Evolutionary conservation across 2,888 invertebrate species (phyloP).

Genomic region (Biston betularia): DNA sequence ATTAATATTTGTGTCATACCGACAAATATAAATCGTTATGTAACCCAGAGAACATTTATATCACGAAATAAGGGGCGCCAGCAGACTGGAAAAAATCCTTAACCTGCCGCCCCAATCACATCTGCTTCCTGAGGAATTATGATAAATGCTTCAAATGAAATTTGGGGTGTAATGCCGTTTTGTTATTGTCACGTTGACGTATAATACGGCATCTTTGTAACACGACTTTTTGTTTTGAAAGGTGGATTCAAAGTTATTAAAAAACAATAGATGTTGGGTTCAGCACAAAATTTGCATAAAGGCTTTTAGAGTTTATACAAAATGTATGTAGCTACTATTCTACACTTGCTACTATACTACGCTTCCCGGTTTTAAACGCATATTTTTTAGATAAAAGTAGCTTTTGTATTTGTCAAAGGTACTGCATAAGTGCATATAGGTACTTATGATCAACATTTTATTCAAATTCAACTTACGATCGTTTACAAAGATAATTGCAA

Average conservation of each 20-base stretch:
- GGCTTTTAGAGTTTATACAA: too few relatives aligned
- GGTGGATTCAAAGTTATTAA: background rate
- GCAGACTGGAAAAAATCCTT: conserved; percentile 75
- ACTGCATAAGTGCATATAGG: too few relatives aligned
- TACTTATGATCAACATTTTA: too few relatives aligned
- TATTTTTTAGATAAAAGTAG: too few relatives aligned
- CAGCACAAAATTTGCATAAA: too few relatives aligned
- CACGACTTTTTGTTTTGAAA: conserved; percentile 1
- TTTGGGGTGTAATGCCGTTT: conserved; percentile 33
- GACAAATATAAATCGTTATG: conserved; percentile 64
- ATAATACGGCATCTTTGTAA: conserved; percentile 4
- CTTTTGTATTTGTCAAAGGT: too few relatives aligned
- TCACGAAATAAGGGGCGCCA: conserved; percentile 66
- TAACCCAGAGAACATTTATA: conserved; percentile 61
- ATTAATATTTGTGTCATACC: conserved; percentile 47
- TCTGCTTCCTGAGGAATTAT: conserved; percentile 70
- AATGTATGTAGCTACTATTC: too few relatives aligned
- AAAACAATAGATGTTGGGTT: too few relatives aligned
- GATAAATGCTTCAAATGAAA: conserved; percentile 63
- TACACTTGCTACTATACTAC: too few relatives aligned
- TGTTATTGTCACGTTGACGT: conserved; percentile 17
- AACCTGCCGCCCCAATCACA: conserved; percentile 75
- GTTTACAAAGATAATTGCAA: too few relatives aligned
- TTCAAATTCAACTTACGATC: too few relatives aligned
- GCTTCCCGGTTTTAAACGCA: too few relatives aligned